Conservation (phyloP, 2,113 vertebrate genomes). For the Speoplatyrhinus poulsoni region DNA sequence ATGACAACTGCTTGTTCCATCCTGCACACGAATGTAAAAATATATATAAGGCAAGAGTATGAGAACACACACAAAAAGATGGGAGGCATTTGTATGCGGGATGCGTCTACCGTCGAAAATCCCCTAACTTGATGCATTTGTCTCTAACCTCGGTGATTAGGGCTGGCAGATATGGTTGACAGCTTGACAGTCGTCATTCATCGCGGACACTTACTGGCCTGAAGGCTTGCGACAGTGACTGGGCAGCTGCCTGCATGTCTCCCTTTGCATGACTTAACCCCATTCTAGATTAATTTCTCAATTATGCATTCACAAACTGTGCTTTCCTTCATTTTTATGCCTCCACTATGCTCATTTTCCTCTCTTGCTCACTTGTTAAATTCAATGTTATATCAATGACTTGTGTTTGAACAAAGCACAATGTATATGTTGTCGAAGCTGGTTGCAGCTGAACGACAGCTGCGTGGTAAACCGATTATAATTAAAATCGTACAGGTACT, state of each 20-base stretch:
- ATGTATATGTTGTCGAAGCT: too few relatives aligned
- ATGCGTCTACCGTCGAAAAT: neutral
- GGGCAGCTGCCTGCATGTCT: slow-evolving; percentile 24
- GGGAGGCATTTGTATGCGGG: neutral
- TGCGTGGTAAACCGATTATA: too few relatives aligned
- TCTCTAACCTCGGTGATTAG: slow-evolving; percentile 12
- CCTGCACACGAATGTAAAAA: neutral
- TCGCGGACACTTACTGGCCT: neutral
- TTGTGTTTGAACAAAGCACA: too few relatives aligned
- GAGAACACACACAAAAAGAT: neutral
- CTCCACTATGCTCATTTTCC: neutral
- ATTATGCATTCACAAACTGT: slow-evolving; percentile 41
- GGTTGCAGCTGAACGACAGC: too few relatives aligned
- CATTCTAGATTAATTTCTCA: slow-evolving; percentile 37
- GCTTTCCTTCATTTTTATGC: neutral
- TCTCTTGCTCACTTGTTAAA: slow-evolving; percentile 24
- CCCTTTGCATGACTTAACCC: slow-evolving; percentile 21
- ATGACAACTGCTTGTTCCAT: neutral
- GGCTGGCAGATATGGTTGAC: slow-evolving; percentile 32
- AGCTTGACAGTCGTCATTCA: slow-evolving; percentile 41
- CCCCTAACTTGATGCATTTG: neutral
- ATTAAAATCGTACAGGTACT: too few relatives aligned
- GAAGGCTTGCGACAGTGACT: neutral
- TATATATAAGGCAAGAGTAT: neutral
- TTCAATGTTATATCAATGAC: neutral